Conservation (phyloP, 2,113 vertebrate genomes). For the Gorsachius goisagi region DNA sequence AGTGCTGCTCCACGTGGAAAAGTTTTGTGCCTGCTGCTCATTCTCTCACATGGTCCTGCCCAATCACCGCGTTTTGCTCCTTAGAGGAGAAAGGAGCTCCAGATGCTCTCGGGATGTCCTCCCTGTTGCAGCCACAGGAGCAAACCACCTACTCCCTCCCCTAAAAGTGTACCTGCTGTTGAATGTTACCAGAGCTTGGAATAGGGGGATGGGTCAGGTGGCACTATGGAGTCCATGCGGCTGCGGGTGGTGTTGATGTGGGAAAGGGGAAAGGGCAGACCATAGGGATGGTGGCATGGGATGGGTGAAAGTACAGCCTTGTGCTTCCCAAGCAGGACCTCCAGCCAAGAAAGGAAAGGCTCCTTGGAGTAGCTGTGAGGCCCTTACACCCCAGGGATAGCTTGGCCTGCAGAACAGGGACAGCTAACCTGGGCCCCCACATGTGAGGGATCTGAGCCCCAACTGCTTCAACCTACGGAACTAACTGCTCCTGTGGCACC, state of each 20-base stretch:
- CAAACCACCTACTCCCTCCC: background rate
- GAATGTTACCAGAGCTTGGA: background rate
- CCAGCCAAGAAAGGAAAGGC: background rate
- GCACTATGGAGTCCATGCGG: background rate
- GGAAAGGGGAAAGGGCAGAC: background rate
- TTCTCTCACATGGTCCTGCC: background rate
- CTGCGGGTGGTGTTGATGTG: background rate
- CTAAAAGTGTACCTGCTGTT: background rate
- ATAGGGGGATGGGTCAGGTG: background rate
- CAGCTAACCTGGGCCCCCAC: background rate
- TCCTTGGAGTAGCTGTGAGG: background rate
- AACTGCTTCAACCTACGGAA: background rate
- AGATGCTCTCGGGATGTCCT: background rate
- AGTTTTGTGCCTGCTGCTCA: background rate
- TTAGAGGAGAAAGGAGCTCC: background rate
- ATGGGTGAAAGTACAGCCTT: background rate
- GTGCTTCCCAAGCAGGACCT: background rate
- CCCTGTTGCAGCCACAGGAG: background rate
- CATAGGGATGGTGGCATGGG: background rate
- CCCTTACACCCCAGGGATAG: accelerated
- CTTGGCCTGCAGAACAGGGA: accelerated
- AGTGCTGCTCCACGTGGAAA: background rate
- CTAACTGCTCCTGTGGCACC: background rate
- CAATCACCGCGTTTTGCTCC: background rate
- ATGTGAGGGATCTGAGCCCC: background rate